Conservation (phyloP, 2,797 vertebrate genomes). For the Paramormyrops hopkinsi region DNA sequence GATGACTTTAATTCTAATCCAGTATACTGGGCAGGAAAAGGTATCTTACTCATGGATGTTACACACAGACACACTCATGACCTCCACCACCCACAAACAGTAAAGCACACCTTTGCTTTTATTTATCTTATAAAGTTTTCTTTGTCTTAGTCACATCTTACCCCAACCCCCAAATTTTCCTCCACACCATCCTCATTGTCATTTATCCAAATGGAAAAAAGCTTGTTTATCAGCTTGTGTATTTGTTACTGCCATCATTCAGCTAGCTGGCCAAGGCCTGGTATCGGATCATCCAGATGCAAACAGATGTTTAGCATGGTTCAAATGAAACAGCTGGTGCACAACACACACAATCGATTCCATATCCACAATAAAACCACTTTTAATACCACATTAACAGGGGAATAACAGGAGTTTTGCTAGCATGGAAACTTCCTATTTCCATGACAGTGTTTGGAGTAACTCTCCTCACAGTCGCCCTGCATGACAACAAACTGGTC, state of each 20-base stretch:
- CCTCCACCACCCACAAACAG: not conserved
- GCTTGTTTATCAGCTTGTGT: not conserved
- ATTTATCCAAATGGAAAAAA: conserved; percentile 14
- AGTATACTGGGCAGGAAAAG: not conserved
- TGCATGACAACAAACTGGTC: conserved; percentile 6
- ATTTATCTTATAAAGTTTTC: conserved; percentile 17
- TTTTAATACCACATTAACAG: not conserved
- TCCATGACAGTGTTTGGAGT: conserved; percentile 22
- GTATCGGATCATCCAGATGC: not conserved
- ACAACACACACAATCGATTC: not conserved
- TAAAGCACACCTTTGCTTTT: conserved; percentile 26
- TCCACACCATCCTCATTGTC: not conserved
- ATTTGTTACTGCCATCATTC: not conserved
- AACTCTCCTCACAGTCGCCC: conserved; percentile 19
- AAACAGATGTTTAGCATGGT: not conserved
- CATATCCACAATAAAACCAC: not conserved
- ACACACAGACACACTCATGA: not conserved
- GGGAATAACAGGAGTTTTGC: not conserved
- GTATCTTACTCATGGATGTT: not conserved
- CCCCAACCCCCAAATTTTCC: not conserved
- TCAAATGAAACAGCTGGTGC: not conserved
- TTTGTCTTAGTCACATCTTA: conserved; percentile 17
- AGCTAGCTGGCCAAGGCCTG: not conserved
- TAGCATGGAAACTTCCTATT: conserved; percentile 15
- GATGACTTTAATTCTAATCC: not conserved